These are phyloP conservation scores for Sylvilagus floridanus DNA, from an alignment of 2,797 vertebrate genomes.

Conservation along the genomic window DNA sequence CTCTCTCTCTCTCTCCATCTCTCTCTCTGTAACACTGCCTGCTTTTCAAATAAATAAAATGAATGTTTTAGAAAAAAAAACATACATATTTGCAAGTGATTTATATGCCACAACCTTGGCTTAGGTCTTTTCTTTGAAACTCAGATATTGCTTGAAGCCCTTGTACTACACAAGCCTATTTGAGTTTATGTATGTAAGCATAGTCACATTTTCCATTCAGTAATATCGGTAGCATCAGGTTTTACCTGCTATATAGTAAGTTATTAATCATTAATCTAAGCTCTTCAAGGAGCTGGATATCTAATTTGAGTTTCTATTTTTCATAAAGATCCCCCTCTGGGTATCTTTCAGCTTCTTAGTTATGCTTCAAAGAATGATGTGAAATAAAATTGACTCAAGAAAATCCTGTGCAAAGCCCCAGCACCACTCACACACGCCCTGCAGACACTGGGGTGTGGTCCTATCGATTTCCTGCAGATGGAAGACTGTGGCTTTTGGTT, in stretches of 20 bases:
- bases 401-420: too few species aligned
- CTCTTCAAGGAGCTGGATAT: neutral
- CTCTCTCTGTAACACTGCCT: too few species aligned
- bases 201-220: neutral
- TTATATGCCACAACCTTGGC: neutral
- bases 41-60: too few species aligned
- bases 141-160: neutral
- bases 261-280: constrained; percentile 3
- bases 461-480: too few species aligned
- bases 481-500: too few species aligned
- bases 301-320: constrained; percentile 34
- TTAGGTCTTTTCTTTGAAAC: neutral
- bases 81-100: neutral
- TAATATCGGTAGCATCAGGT: neutral
- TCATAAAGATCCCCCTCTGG: neutral
- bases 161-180: neutral
- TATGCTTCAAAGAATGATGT: constrained; percentile 23
- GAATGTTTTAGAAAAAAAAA: neutral
- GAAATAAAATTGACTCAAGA: neutral
- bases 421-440: neutral
- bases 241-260: neutral
- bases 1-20: too few species aligned
- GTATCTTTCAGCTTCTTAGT: constrained; percentile 29
- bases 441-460: neutral
- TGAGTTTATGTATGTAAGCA: neutral